Evolutionary conservation across 2,113 vertebrate genomes (phyloP).

Genomic region (Actenoides hombroni): DNA sequence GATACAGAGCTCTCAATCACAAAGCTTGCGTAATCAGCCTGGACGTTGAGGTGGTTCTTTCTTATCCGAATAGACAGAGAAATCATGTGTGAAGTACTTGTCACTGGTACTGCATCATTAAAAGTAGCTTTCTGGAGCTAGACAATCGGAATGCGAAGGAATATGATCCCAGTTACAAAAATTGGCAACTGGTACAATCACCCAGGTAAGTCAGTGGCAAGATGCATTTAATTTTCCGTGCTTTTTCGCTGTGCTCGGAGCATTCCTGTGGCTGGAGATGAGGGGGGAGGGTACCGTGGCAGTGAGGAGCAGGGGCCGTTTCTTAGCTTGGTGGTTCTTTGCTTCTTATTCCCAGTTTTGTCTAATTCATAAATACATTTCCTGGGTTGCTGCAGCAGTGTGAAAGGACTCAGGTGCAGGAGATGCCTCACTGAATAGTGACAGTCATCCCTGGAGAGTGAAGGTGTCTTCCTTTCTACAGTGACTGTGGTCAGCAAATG

Average conservation of each 20-base stretch:
- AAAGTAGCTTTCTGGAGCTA: neutral
- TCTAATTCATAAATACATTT: neutral
- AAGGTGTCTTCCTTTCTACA: neutral
- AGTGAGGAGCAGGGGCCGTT: neutral
- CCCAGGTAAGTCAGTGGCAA: neutral
- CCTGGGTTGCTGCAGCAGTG: neutral
- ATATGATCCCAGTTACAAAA: neutral
- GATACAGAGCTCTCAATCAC: neutral
- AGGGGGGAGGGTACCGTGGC: neutral
- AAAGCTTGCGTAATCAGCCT: neutral
- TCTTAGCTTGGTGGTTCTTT: neutral
- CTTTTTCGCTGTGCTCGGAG: neutral
- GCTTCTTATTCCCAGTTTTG: neutral
- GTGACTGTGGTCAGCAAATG: neutral
- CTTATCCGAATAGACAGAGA: neutral
- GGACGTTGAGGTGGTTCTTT: neutral
- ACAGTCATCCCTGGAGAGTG: neutral
- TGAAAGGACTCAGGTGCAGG: neutral
- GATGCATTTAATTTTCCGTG: neutral
- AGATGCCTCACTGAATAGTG: neutral
- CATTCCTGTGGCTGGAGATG: neutral
- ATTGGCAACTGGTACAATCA: neutral
- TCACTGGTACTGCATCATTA: neutral
- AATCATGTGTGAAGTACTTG: neutral
- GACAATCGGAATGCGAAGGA: neutral